phyloP scores from a whole-genome alignment of 1,140 invertebrate genomes.

The Drosophila carrolli region DNA sequence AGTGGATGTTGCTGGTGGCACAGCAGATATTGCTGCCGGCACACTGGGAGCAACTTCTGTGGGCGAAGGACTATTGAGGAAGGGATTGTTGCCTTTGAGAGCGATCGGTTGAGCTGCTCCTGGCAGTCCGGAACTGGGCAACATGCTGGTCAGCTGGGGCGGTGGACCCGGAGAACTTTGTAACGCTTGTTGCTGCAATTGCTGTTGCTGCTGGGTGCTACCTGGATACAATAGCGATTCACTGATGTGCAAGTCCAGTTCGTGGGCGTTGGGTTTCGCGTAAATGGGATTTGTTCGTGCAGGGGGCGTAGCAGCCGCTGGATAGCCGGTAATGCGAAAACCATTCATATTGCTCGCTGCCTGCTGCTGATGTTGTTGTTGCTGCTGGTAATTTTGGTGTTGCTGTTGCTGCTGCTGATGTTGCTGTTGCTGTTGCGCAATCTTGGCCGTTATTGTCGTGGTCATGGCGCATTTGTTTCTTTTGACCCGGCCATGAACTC shows the following conservation, averaged over 20 bases:
- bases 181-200: constrained; percentile 52
- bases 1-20: constrained; percentile 17
- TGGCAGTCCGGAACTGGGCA: constrained; percentile 62
- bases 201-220: constrained; percentile 53
- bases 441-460: constrained; percentile 68
- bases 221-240: constrained; percentile 72
- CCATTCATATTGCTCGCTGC: constrained; percentile 69
- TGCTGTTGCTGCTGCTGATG: constrained; percentile 42
- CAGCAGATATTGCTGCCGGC: constrained; percentile 5
- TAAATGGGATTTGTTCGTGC: constrained; percentile 58
- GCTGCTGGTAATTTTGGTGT: constrained; percentile 33
- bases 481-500: constrained; percentile 41
- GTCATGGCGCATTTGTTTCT: constrained; percentile 53
- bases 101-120: constrained; percentile 74
- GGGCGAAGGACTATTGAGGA: constrained; percentile 78
- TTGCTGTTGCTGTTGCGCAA: constrained; percentile 53
- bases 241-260: constrained; percentile 74
- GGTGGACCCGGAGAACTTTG: constrained; percentile 70
- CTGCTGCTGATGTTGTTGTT: constrained; percentile 35
- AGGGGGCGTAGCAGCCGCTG: constrained; percentile 71
- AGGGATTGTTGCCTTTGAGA: constrained; percentile 80
- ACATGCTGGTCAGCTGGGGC: constrained; percentile 69
- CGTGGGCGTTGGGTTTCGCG: constrained; percentile 62
- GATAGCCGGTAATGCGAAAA: constrained; percentile 80
- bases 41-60: constrained; percentile 55